Percentiles rank a stretch among this genome's conserved stretches.
Evolutionary conservation across 2,888 invertebrate genomes (phyloP).

Genomic region (Tenthredo livida): DNA sequence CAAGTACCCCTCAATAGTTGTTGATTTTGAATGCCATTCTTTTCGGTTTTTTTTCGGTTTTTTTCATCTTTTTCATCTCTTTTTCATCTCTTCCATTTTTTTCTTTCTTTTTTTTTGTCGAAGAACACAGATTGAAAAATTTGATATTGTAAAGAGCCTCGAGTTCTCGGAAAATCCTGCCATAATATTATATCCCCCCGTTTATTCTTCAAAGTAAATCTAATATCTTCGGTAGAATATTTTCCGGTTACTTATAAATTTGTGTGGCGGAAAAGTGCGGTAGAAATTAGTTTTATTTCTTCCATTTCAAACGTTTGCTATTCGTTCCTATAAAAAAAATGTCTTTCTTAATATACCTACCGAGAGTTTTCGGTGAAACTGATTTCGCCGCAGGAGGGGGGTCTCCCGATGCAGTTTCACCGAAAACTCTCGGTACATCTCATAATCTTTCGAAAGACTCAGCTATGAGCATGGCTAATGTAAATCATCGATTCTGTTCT

Average conservation of each 20-base stretch:
- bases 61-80: too few species aligned
- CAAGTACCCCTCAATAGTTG: slow-evolving; percentile 1
- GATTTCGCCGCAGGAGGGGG: too few species aligned
- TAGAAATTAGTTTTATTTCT: too few species aligned
- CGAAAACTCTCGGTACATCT: too few species aligned
- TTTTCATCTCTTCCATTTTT: too few species aligned
- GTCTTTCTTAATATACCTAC: too few species aligned
- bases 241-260: neutral
- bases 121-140: neutral
- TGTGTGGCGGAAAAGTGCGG: neutral
- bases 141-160: neutral
- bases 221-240: neutral
- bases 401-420: too few species aligned
- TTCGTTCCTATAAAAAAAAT: neutral
- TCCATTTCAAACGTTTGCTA: neutral
- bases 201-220: neutral
- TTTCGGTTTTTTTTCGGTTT: neutral
- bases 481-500: neutral
- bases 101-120: neutral
- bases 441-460: too few species aligned
- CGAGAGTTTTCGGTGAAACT: too few species aligned
- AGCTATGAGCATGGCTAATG: too few species aligned
- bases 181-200: neutral
- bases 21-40: slow-evolving; percentile 8
- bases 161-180: neutral